Evolutionary conservation across 2,888 invertebrate species (phyloP), one percentile per base, ranked within the genome.

Genomic region (Megalurothrips usitatus): DNA sequence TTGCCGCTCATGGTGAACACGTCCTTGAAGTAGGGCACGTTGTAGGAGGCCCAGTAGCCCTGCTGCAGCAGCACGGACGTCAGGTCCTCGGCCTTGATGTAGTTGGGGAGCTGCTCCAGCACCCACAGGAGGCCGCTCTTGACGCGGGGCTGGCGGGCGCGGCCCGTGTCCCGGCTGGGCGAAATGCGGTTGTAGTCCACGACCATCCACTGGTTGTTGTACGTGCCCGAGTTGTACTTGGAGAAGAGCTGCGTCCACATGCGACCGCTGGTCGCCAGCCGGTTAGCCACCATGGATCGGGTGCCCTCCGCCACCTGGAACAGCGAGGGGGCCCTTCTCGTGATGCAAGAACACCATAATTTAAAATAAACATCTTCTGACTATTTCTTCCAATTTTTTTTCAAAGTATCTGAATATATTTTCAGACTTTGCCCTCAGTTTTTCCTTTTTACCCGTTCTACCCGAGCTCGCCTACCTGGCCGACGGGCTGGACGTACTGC

Each of bases 121-220:
- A 96, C 90, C 90, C 92, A 93, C 12, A 93, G 86, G 17, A 80
- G 75, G 12, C 82, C 82, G 17, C n/a, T 80, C 19, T 79, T 79
- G 14, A 78, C 49, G 43, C 26, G 34, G 79, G 81, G 58, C 58
- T 58, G 11, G 14, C 19, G 52, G 52, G 52, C 52, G 58, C 34
- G 34, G 58, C 68, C 68, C 68, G 23, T 8, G 68, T 8, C 23
- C 68, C 26, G 68, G 14, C n/a, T 14, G 4, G 68, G 68, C 26
- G 26, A 8, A 47, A 3, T 81, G 23, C 68, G 68, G 43, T 82
- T 82, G 9, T 83, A 82, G 63, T 96, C 94, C 0, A 95, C 90
- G 9, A 94, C 89, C 84, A 96, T 90, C 96, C 96, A 97, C 86
- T 97, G 96, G 85, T 95, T 95, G 86, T 93, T 93, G 82, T 94